These are phyloP conservation scores for Anastatus disparis DNA, from an alignment of 1,140 invertebrate genomes.

Conservation along the genomic window DNA sequence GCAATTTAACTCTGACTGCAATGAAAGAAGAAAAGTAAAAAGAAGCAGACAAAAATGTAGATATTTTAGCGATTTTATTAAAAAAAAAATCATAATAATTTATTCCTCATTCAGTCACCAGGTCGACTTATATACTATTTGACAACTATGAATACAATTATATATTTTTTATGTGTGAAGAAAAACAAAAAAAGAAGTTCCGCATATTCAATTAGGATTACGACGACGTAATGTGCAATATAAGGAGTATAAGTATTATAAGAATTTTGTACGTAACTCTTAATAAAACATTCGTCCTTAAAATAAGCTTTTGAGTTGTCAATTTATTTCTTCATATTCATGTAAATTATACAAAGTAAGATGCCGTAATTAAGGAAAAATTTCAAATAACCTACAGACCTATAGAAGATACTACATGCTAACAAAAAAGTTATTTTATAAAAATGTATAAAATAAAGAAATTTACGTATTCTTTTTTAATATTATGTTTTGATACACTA, in stretches of 20 bases:
- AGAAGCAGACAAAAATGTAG: neutral
- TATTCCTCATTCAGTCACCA: conserved; percentile 2
- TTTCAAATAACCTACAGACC: too few relatives aligned
- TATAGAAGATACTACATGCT: too few relatives aligned
- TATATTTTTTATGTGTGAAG: conserved; percentile 13
- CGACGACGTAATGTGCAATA: conserved; percentile 6
- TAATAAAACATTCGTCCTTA: conserved; percentile 38
- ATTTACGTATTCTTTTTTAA: too few relatives aligned
- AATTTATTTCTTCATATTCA: too few relatives aligned
- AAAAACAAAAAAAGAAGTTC: conserved; percentile 1
- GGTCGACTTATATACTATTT: neutral
- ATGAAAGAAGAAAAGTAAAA: too few relatives aligned
- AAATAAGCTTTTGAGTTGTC: too few relatives aligned
- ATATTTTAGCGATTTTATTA: neutral
- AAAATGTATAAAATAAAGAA: too few relatives aligned
- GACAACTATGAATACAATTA: conserved; percentile 6
- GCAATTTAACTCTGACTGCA: too few relatives aligned
- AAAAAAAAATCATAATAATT: conserved; percentile 1
- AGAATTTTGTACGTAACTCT: conserved; percentile 42
- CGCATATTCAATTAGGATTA: conserved; percentile 21
- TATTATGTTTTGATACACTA: too few relatives aligned
- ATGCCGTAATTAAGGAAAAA: too few relatives aligned
- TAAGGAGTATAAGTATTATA: conserved; percentile 33
- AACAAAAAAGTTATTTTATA: too few relatives aligned
- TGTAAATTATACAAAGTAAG: too few relatives aligned